Evolutionary conservation across 2,888 invertebrate species (phyloP).

Genomic region (Oligia latruncula): DNA sequence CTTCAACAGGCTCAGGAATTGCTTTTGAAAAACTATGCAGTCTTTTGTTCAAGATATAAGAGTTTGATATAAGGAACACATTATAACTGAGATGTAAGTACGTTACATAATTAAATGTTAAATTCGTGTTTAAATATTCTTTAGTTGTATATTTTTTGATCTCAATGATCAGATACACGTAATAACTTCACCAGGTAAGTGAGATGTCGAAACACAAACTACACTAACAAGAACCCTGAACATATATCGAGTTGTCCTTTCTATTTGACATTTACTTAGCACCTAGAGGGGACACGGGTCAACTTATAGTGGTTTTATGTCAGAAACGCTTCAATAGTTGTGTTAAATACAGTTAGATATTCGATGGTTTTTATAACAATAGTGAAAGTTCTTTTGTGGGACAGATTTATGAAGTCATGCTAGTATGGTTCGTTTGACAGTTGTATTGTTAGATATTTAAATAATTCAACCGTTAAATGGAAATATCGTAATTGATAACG

Average conservation of each 20-base stretch:
- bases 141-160: not conserved
- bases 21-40: not conserved
- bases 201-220: slow-evolving; percentile 38
- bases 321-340: slow-evolving; percentile 56
- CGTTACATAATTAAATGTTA: not conserved
- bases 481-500: slow-evolving; percentile 11
- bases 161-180: not conserved
- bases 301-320: slow-evolving; percentile 48
- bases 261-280: slow-evolving; percentile 49
- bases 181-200: not conserved
- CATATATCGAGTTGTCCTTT: slow-evolving; percentile 56
- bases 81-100: too few relatives aligned
- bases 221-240: slow-evolving; percentile 65
- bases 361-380: slow-evolving; percentile 60
- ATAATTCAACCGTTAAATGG: slow-evolving; percentile 20
- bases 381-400: slow-evolving; percentile 58
- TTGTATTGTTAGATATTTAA: slow-evolving; percentile 27
- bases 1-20: too few relatives aligned
- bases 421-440: slow-evolving; percentile 26
- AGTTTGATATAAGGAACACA: too few relatives aligned
- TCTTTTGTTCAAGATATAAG: too few relatives aligned
- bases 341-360: slow-evolving; percentile 62
- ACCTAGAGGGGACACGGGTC: slow-evolving; percentile 33
- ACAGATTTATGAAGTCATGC: slow-evolving; percentile 59
- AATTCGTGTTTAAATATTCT: not conserved